Evolutionary conservation across 2,888 invertebrate genomes (phyloP), one percentile per base, ranked within the genome.

Genomic region (Polydrusus cervinus): DNA sequence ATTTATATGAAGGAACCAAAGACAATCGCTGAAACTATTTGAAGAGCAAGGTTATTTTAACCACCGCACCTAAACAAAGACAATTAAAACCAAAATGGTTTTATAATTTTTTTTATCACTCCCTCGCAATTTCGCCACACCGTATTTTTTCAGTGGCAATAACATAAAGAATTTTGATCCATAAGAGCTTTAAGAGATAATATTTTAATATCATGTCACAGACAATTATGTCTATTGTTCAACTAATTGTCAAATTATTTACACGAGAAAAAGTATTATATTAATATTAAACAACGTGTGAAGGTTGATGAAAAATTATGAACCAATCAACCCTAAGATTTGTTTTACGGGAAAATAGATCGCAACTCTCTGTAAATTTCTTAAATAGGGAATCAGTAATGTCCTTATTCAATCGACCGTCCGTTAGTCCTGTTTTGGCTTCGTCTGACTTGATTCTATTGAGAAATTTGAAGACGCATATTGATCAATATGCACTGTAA

Each of bases 41-140:
- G 70, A 70, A 70, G 70, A 49, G 70, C 70, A 70, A 70, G 70
- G 70, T 61, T 62, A 70, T 6, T 8, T 40, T 9, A 11, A 16
- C n/a, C 20, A 61, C 70, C 70, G 40, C 70, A 62, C 70, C 70
- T 18, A 70, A 43, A 60, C 18, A 55, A 65, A 64, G 64, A 65
- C 64, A 38, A 71, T 71, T 70, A 71, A 34, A 45, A 47, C 53
- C 18, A 13, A 43, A 65, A 51, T 25, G 70, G 43, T 13, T 62
- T 62, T 40, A 40, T 64, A 64, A 47, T n/a, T 60, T 60, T 55
- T 61, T 11, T 70, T 70, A 49, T 47, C 51, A 71, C 71, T 71
- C 71, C 71, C 71, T 53, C 71, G 53, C 71, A 49, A 38, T 70
- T 49, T 70, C 69, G 61, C n/a, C 61, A 70, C 49, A 25, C 40